Base-by-base conservation (phyloP, 2,797 vertebrate genomes). In the Anguilla megastoma region DNA sequence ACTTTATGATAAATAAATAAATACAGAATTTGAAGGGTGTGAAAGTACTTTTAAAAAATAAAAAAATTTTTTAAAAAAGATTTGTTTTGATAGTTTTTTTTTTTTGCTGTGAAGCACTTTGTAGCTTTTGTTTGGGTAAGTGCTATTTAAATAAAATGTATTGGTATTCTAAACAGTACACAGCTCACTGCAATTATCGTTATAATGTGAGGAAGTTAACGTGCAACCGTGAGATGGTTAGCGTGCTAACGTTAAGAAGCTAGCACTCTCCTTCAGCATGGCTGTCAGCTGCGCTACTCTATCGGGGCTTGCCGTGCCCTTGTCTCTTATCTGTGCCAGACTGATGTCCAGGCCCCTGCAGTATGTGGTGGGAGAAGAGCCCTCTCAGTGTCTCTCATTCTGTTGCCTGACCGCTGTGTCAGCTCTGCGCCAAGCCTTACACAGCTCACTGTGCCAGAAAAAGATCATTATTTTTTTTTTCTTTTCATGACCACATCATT, bases 401-500 rank as follows among this genome's bases (percentile, higher is more conserved):
- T 60, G 54, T 87, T 80, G n/a, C 83, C 79, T 84, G 50, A 85
- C 52, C 54, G 54, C 84, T 71, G 54, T 41, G 30, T 10, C 16
- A n/a, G 18, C 54, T 27, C 48, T 45, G 41, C 12, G 21, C 60
- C 21, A 33, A 45, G 36, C n/a, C 14, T 7, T 16, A 33, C 58
- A 52, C 84, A 54, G 41, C 56, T n/a, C n/a, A n/a, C 12, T 18
- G 52, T 52, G 30, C 30, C 16, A 30, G 54, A 50, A 36, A 12
- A 18, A 16, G 33, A 79, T 45, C 6, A 50, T 52, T 10, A 36
- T 24, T 41, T 56, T 27, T 10, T 66, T 66, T 48, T 33, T 54
- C 30, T 63, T 84, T 69, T 12, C n/a, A 0, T 1, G 91, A 89
- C 94, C 92, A 97, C 83, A 94, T 90, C 92, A 95, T 97, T 89